These are phyloP conservation scores for Cryptocheilus praepositus DNA, from an alignment of 2,888 invertebrate genomes.

Conservation along the genomic window DNA sequence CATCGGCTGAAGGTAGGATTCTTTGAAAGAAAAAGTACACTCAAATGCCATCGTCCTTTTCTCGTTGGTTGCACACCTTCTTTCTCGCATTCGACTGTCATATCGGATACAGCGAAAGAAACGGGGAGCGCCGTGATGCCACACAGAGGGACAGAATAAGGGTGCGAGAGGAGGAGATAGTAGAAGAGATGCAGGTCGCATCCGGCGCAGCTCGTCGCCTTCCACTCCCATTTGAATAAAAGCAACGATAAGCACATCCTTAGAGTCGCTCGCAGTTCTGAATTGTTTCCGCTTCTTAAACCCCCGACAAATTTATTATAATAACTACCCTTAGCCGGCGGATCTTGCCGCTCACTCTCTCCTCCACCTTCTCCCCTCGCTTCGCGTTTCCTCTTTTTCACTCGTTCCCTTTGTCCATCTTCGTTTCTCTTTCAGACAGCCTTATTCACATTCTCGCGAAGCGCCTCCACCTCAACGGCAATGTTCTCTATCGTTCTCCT, in stretches of 20 bases:
- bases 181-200: constrained; percentile 48
- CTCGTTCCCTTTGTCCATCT: background rate
- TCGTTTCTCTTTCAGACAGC: constrained; percentile 4
- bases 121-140: too few relatives aligned
- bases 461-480: constrained; percentile 18
- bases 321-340: constrained; percentile 72
- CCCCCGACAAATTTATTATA: constrained; percentile 74
- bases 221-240: constrained; percentile 73
- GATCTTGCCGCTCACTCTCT: constrained; percentile 59
- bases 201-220: constrained; percentile 63
- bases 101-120: constrained; percentile 36
- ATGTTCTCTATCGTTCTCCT: constrained; percentile 19
- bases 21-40: constrained; percentile 37
- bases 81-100: constrained; percentile 25
- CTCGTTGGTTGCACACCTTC: too few relatives aligned
- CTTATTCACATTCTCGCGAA: constrained; percentile 18
- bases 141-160: background rate
- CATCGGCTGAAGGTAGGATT: background rate
- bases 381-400: constrained; percentile 9
- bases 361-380: constrained; percentile 37
- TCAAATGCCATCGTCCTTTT: constrained; percentile 20
- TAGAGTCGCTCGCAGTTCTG: constrained; percentile 71
- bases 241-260: constrained; percentile 74
- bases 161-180: constrained; percentile 12
- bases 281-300: constrained; percentile 75